Percentiles rank a stretch among this genome's conserved stretches.
phyloP scores from a whole-genome alignment of 2,113 vertebrate genomes.

The Grantiella picta region DNA sequence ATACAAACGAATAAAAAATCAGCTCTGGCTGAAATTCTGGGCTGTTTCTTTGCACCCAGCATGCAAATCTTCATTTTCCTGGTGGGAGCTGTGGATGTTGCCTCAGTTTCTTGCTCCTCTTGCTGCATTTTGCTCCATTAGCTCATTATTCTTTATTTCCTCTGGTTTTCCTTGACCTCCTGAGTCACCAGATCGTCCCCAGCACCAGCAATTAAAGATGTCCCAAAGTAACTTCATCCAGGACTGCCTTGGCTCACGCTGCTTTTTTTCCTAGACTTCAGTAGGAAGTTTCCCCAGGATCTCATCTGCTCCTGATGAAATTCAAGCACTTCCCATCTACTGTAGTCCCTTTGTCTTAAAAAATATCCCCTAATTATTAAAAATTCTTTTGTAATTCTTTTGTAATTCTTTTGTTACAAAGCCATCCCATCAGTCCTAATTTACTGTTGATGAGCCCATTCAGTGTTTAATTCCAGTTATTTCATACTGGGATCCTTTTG shows the following conservation, averaged over 20 bases:
- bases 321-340: neutral
- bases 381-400: neutral
- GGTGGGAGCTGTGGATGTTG: neutral
- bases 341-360: neutral
- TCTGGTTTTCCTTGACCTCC: neutral
- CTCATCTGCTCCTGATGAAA: neutral
- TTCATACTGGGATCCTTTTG: neutral
- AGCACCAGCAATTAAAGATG: neutral
- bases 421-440: neutral
- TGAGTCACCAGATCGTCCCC: neutral
- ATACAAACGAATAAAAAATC: neutral
- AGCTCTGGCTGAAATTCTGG: neutral
- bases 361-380: neutral
- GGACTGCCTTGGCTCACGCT: neutral
- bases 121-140: neutral
- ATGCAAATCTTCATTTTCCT: neutral
- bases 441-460: neutral
- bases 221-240: neutral
- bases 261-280: neutral
- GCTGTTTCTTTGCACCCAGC: neutral
- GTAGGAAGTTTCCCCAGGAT: neutral
- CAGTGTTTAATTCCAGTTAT: neutral
- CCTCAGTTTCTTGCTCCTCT: neutral
- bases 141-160: neutral
- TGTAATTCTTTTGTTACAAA: neutral